Percentiles rank a stretch among this genome's conserved stretches.
Evolutionary conservation across 2,113 vertebrate genomes (phyloP).

Genomic region (Chitala chitala): DNA sequence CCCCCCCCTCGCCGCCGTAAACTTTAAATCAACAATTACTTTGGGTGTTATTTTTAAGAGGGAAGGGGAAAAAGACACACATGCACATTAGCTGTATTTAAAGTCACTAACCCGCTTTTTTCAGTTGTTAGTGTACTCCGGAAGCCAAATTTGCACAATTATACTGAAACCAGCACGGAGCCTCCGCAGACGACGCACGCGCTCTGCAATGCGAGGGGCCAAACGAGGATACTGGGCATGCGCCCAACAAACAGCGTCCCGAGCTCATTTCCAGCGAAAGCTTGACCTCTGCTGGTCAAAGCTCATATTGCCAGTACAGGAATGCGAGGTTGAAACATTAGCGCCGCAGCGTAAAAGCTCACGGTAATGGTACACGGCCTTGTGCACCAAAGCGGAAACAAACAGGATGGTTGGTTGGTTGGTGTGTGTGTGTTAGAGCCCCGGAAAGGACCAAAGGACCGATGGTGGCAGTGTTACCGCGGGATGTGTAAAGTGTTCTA

Average conservation of each 20-base stretch:
- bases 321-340: not conserved
- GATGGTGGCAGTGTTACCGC: too few species aligned
- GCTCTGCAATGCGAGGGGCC: slow-evolving; percentile 47
- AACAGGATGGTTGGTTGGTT: too few species aligned
- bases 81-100: not conserved
- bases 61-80: too few species aligned
- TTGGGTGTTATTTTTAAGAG: too few species aligned
- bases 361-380: too few species aligned
- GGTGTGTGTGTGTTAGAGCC: too few species aligned
- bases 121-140: slow-evolving; percentile 1
- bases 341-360: too few species aligned
- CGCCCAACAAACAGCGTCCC: slow-evolving; percentile 19
- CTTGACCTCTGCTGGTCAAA: slow-evolving; percentile 34
- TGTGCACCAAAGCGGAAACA: too few species aligned
- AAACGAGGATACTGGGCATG: slow-evolving; percentile 51
- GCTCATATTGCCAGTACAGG: not conserved
- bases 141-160: slow-evolving; percentile 33
- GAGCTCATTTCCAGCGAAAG: slow-evolving; percentile 1
- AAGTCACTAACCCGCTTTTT: not conserved
- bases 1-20: too few species aligned
- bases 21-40: not conserved
- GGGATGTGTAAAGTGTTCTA: too few species aligned
- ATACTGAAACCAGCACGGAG: slow-evolving; percentile 37
- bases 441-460: too few species aligned
- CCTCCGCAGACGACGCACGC: slow-evolving; percentile 47